Evolutionary conservation across 2,888 invertebrate species (phyloP).

Genomic region (Norana najaformis): DNA sequence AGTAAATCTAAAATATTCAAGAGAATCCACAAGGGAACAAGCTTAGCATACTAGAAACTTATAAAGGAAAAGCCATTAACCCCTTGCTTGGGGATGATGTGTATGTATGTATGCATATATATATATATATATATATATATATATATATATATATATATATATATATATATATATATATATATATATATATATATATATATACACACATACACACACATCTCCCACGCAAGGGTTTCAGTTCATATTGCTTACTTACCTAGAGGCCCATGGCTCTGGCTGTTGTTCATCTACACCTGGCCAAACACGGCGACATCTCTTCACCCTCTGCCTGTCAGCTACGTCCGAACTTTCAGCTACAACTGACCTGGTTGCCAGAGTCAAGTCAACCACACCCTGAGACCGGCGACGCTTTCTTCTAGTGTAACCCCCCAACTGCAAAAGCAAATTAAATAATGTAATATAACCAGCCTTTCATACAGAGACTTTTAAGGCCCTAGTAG

Average conservation of each 20-base stretch:
- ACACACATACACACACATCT: no score
- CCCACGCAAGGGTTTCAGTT: no score
- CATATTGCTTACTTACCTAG: neutral
- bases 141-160: no score
- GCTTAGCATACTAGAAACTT: neutral
- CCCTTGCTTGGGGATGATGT: no score
- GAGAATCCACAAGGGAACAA: neutral
- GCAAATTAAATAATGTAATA: neutral
- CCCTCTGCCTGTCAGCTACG: neutral
- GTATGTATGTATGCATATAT: no score
- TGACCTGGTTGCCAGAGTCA: neutral
- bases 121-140: no score
- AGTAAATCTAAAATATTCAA: neutral
- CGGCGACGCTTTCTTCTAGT: neutral
- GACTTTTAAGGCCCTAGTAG: no score
- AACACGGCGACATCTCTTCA: neutral
- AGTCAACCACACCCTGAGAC: constrained; percentile 4
- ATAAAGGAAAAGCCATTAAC: neutral
- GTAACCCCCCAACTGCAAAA: neutral
- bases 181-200: no score
- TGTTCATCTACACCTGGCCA: neutral
- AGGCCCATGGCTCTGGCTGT: neutral
- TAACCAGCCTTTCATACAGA: no score
- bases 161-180: no score
- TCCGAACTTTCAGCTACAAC: neutral